Evolutionary conservation across 1,140 invertebrate genomes (phyloP), one percentile per base, ranked within the genome.

Genomic region (Steinernema feltiae): DNA sequence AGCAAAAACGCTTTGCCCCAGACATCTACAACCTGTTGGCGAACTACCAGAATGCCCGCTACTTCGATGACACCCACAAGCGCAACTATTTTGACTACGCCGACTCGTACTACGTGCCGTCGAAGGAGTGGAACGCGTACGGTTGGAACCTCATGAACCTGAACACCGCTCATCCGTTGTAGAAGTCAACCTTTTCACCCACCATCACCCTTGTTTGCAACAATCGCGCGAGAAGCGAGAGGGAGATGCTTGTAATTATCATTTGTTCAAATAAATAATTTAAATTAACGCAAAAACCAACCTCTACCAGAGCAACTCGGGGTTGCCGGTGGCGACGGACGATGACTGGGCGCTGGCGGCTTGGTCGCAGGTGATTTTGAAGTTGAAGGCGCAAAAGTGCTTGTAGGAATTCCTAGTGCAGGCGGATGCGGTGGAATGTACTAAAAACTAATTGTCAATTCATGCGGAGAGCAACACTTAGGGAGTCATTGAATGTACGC

Each of bases 61-160:
- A n/a, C 53, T 63, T 63, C 53, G 53, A 63, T 21, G 53, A 73
- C 72, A 32, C 35, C 32, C 48, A 73, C 72, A 29, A 48, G 35
- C 72, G 72, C 32, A 32, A 73, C 32, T 32, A 73, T 32, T 31
- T 48, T 32, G 72, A 73, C 72, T 73, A 41, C 72, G 15, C 73
- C 1, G 73, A 24, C 32, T 69, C 73, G 7, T 74, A 48, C 46
- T 48, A 46, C 41, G 48, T 74, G 21, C 27, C 27, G 17, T 48
- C 48, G 69, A 48, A 0, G 12, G 21, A 70, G 32, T 72, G 24
- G 71, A 32, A 21, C 73, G 29, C 27, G 30, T 30, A 53, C 73
- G 48, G 29, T 27, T 48, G 21, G 73, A 48, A 74, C 69, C 69
- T 63, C 7, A 63, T 63, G 53, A 63, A 63, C 53, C 53, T 63